A percentile compares a stretch with the other conserved stretches of the same genome.
These are phyloP conservation scores for Rhincodon typus DNA, from an alignment of 2,797 vertebrate species.

Conservation along the genomic window DNA sequence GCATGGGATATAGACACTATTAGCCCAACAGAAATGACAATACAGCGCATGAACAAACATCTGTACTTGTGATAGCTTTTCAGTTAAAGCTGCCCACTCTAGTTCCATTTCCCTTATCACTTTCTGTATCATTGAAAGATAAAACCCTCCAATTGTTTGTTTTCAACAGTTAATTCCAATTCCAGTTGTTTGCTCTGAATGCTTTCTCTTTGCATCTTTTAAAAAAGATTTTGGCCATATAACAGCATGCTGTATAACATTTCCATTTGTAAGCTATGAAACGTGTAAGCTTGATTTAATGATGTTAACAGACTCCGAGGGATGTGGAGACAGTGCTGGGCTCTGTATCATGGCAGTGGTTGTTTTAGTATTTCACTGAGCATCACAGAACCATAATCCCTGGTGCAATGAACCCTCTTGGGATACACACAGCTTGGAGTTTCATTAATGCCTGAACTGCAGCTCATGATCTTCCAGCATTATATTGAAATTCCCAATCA, in stretches of 20 bases:
- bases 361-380: neutral
- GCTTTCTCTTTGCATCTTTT: neutral
- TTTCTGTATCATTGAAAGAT: neutral
- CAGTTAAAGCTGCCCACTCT: neutral
- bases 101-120: neutral
- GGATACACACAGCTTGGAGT: neutral
- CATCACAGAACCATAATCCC: neutral
- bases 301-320: neutral
- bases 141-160: neutral
- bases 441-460: neutral
- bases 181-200: neutral
- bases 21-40: neutral
- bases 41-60: neutral
- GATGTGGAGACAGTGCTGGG: neutral
- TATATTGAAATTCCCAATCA: slow-evolving; percentile 1
- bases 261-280: neutral
- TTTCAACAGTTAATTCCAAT: neutral
- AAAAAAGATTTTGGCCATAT: neutral
- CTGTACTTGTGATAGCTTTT: neutral
- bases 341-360: neutral
- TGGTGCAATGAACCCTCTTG: neutral
- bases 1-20: neutral
- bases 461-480: neutral
- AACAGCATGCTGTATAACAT: neutral
- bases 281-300: neutral